Evolutionary conservation across 2,113 vertebrate species (phyloP).

Genomic region (Podarcis muralis): DNA sequence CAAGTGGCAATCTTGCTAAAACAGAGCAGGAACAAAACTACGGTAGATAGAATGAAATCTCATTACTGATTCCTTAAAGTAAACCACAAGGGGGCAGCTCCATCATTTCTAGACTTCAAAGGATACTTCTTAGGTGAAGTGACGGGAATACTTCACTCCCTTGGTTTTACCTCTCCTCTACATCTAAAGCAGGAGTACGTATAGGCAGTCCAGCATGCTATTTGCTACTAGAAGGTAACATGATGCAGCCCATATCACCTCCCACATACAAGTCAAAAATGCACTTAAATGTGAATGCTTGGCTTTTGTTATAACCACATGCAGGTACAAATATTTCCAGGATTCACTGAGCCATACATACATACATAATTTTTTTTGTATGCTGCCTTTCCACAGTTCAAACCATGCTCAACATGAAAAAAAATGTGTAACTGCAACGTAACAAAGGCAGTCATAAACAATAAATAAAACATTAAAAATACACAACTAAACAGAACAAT

Average conservation of each 20-base stretch:
- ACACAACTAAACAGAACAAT: no score
- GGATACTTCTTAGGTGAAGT: not conserved
- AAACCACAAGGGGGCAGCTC: conserved; percentile 2
- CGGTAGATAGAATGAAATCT: not conserved
- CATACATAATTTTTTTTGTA: no score
- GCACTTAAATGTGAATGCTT: no score
- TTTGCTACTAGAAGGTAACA: not conserved
- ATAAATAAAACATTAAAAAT: no score
- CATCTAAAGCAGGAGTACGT: not conserved
- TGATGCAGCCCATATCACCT: not conserved
- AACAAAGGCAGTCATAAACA: no score
- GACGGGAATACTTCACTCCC: not conserved
- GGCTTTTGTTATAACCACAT: not conserved
- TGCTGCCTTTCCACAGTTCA: not conserved
- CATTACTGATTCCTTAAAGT: not conserved
- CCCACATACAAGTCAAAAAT: not conserved
- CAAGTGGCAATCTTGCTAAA: not conserved
- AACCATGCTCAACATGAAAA: no score
- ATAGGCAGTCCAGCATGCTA: not conserved
- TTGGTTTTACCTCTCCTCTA: not conserved
- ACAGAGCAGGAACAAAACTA: not conserved
- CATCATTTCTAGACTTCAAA: not conserved
- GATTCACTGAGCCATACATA: not conserved
- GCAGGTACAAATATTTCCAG: not conserved
- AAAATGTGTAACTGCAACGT: no score